Conservation (phyloP, 2,888 invertebrate genomes). For the Drosophila paramelanica region DNA sequence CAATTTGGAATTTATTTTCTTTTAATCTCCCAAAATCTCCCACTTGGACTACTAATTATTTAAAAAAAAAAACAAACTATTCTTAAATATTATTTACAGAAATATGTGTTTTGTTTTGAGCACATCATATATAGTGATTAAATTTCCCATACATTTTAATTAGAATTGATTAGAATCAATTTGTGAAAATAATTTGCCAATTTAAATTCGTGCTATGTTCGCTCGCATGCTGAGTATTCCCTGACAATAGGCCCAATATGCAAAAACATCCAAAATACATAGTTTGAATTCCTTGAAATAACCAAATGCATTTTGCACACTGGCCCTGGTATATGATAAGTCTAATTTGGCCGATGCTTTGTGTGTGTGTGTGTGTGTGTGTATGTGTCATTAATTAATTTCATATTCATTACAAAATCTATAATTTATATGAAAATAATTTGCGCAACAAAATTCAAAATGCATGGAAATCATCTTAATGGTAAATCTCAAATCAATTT, state of each 20-base stretch:
- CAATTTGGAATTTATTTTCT: too few species aligned
- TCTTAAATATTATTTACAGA: neutral
- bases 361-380: neutral
- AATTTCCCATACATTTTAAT: slow-evolving; percentile 6
- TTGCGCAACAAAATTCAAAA: slow-evolving; percentile 61
- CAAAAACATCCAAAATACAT: slow-evolving; percentile 6
- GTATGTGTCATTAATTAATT: slow-evolving; percentile 64
- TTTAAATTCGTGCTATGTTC: neutral
- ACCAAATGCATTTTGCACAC: slow-evolving; percentile 28
- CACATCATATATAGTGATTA: neutral
- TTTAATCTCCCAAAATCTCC: too few species aligned
- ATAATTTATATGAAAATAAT: slow-evolving; percentile 76
- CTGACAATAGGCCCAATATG: neutral
- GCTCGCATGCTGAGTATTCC: neutral
- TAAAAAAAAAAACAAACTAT: neutral
- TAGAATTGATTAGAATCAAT: slow-evolving; percentile 14
- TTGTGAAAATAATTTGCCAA: neutral
- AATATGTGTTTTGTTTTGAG: neutral
- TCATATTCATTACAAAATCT: slow-evolving; percentile 71
- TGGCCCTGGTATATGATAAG: slow-evolving; percentile 15
- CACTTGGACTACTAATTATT: too few species aligned
- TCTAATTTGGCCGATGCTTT: slow-evolving; percentile 26
- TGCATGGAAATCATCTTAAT: slow-evolving; percentile 67
- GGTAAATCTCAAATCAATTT: slow-evolving; percentile 66
- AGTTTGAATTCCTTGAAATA: slow-evolving; percentile 7